These are phyloP conservation scores for Cyprinella venusta DNA, from an alignment of 2,797 vertebrate species.

Conservation along the genomic window DNA sequence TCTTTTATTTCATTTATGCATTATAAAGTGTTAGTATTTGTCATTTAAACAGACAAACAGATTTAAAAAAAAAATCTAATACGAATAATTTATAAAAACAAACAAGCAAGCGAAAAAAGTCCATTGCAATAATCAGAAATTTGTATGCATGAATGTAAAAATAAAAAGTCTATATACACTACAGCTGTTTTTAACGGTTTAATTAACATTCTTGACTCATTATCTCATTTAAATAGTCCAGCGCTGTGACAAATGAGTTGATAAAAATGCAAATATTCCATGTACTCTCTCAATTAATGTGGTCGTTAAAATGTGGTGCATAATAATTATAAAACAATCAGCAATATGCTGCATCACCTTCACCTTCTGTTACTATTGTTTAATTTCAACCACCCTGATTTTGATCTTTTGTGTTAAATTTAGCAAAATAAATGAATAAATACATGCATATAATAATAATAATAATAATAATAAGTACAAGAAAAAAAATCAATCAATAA, in stretches of 20 bases:
- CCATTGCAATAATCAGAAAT: not conserved
- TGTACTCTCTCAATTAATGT: slow-evolving; percentile 8
- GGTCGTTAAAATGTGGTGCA: not conserved
- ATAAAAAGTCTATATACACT: not conserved
- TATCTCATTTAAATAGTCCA: not conserved
- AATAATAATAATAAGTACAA: not conserved
- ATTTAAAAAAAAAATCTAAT: not conserved
- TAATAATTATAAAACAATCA: slow-evolving; percentile 6
- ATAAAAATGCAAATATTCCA: not conserved
- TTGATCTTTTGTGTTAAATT: not conserved
- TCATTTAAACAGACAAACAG: not conserved
- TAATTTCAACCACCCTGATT: not conserved
- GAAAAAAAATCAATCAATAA: not conserved
- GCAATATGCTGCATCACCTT: not conserved
- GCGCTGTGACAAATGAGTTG: not conserved
- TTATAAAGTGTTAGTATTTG: not conserved
- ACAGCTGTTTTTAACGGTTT: not conserved
- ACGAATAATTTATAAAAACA: not conserved
- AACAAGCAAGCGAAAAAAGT: not conserved
- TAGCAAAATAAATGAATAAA: not conserved
- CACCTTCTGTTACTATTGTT: not conserved
- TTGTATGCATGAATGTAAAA: not conserved
- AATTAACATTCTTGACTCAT: not conserved
- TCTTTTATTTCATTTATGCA: not conserved
- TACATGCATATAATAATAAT: not conserved